phyloP scores from a whole-genome alignment of 2,797 vertebrate species.

The Pangasius djambal region DNA sequence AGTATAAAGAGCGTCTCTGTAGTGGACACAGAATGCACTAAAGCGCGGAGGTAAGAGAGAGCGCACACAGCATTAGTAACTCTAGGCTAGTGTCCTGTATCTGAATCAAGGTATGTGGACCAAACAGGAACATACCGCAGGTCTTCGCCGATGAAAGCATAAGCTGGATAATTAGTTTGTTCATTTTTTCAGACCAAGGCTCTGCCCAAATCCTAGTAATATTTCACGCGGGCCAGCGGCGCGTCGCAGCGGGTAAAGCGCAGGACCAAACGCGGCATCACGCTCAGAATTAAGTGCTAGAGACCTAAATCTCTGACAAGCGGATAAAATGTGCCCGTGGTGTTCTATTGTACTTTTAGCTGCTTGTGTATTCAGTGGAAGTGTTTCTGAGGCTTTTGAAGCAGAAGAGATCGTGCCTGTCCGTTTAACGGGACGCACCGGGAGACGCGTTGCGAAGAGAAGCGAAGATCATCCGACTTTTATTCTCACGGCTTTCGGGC shows the following conservation, averaged over 20 bases:
- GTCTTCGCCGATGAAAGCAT: background rate
- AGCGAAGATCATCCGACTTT: constrained; percentile 75
- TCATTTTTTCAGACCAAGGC: background rate
- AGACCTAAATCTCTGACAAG: background rate
- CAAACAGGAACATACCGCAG: background rate
- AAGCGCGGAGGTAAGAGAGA: background rate
- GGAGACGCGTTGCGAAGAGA: constrained; percentile 72
- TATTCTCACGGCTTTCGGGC: constrained; percentile 81
- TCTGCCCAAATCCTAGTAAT: background rate
- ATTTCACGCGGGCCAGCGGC: background rate
- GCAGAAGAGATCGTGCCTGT: constrained; percentile 76
- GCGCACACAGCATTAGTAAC: background rate
- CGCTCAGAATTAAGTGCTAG: background rate
- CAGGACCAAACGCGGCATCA: background rate
- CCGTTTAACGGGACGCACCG: constrained; percentile 64
- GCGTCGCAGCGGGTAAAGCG: background rate
- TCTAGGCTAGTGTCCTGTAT: background rate
- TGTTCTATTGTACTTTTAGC: constrained; percentile 1
- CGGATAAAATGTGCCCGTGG: constrained; percentile 43
- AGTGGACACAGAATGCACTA: constrained; percentile 51
- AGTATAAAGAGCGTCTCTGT: constrained; percentile 88
- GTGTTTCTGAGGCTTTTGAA: constrained; percentile 62
- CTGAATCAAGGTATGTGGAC: background rate
- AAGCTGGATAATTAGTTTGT: background rate
- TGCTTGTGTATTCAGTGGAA: constrained; percentile 54